Conservation (phyloP, 2,888 invertebrate genomes). For the Hoplodrina blanda region DNA sequence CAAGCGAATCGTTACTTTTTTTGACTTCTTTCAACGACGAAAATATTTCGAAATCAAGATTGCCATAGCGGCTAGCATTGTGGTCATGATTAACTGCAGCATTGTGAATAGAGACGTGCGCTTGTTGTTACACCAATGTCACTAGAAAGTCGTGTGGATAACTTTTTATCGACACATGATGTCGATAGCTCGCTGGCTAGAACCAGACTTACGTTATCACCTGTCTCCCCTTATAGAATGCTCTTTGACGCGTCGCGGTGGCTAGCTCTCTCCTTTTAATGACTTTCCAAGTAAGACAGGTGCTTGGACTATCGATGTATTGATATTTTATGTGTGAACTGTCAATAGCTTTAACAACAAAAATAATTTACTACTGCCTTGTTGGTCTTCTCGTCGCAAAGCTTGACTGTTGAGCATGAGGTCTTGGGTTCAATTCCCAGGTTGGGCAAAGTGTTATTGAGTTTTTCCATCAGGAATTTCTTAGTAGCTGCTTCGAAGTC, state of each 20-base stretch:
- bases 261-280: conserved; percentile 83
- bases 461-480: no score
- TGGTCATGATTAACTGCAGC: conserved; percentile 45
- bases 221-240: conserved; percentile 77
- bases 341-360: conserved; percentile 11
- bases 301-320: conserved; percentile 38
- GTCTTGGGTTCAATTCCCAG: no score
- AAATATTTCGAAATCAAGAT: conserved; percentile 59
- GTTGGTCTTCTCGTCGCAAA: no score
- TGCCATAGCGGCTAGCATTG: conserved; percentile 37
- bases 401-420: no score
- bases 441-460: no score
- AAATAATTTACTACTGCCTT: conserved; percentile 1
- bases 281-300: conserved; percentile 72
- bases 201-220: conserved; percentile 79
- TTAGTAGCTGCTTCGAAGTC: no score
- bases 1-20: conserved; percentile 43
- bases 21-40: conserved; percentile 46
- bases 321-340: conserved; percentile 29
- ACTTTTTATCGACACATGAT: conserved; percentile 77
- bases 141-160: conserved; percentile 82
- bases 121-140: conserved; percentile 71
- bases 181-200: conserved; percentile 65
- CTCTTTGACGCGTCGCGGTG: conserved; percentile 69
- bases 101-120: conserved; percentile 55